Evolutionary conservation across 1,140 invertebrate species (phyloP).

Genomic region (Lucilia sericata): DNA sequence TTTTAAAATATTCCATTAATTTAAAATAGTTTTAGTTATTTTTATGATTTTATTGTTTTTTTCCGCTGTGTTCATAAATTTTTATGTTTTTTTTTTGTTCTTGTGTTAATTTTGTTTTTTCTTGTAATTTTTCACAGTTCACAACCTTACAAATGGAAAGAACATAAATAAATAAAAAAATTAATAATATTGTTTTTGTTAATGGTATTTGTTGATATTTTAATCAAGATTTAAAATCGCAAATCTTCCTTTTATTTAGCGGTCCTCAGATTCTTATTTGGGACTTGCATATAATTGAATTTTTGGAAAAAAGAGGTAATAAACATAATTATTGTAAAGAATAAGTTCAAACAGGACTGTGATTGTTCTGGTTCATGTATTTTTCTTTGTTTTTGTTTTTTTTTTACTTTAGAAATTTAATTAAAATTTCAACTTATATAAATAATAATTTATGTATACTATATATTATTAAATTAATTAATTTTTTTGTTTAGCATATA

Average conservation of each 20-base stretch:
- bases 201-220: background rate
- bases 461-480: constrained; percentile 19
- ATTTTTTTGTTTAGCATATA: background rate
- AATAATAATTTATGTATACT: constrained; percentile 1
- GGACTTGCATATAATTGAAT: background rate
- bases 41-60: constrained; percentile 54
- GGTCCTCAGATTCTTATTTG: background rate
- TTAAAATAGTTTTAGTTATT: constrained; percentile 46
- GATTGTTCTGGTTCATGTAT: constrained; percentile 19
- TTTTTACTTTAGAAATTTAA: background rate
- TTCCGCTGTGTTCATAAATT: constrained; percentile 36
- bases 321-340: background rate
- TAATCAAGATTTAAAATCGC: background rate
- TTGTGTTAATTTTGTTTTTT: constrained; percentile 49
- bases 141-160: constrained; percentile 68
- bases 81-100: constrained; percentile 47
- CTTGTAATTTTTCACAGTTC: constrained; percentile 65
- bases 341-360: constrained; percentile 34
- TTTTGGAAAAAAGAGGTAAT: background rate
- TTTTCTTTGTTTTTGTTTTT: constrained; percentile 55
- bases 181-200: constrained; percentile 15
- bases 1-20: constrained; percentile 19
- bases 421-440: constrained; percentile 6
- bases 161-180: background rate
- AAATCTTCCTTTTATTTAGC: background rate